Evolutionary conservation across 2,113 vertebrate genomes (phyloP).

Genomic region (Craseonycteris thonglongyai): DNA sequence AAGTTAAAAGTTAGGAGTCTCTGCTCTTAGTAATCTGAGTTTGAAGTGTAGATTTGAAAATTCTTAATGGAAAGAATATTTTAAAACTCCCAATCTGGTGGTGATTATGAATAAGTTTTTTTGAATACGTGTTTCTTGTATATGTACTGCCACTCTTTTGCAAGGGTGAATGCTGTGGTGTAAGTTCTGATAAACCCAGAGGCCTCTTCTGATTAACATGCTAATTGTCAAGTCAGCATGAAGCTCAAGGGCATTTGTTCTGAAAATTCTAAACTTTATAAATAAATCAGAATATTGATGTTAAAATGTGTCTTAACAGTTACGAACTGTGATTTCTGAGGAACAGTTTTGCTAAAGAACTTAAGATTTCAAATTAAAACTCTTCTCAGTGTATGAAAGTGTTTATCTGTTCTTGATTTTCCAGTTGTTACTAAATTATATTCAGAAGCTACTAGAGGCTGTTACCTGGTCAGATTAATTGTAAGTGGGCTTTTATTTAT

Average conservation of each 20-base stretch:
- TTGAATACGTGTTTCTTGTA: neutral
- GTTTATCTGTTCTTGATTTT: neutral
- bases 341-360: slow-evolving; percentile 28
- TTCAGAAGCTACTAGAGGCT: neutral
- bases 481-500: neutral
- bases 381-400: neutral
- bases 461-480: neutral
- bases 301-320: neutral
- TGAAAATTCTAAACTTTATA: neutral
- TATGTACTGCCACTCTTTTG: neutral
- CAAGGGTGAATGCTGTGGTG: neutral
- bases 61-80: neutral
- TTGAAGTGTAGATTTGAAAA: neutral
- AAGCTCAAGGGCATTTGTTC: neutral
- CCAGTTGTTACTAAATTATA: neutral
- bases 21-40: neutral
- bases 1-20: neutral
- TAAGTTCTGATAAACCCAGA: neutral
- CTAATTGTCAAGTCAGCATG: neutral
- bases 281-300: neutral
- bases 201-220: neutral
- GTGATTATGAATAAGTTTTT: neutral
- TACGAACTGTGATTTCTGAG: neutral
- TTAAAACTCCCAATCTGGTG: neutral
- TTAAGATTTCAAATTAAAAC: neutral